Evolutionary conservation across 1,140 invertebrate species (phyloP).

Genomic region (Maniola jurtina): DNA sequence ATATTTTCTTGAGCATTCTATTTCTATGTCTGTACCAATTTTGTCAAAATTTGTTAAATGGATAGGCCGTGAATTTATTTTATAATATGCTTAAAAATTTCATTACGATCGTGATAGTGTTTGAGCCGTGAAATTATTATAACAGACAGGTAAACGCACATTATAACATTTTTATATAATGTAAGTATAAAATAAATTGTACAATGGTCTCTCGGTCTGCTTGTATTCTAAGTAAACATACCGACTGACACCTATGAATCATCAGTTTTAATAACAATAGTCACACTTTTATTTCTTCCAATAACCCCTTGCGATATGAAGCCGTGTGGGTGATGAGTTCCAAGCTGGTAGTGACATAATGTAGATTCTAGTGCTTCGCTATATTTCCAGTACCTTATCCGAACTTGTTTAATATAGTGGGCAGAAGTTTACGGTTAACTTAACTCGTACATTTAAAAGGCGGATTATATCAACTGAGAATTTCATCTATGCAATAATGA

Average conservation of each 20-base stretch:
- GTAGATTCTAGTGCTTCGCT: slow-evolving; percentile 12
- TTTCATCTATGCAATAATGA: background rate
- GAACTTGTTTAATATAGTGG: slow-evolving; percentile 11
- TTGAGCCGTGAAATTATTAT: too few relatives aligned
- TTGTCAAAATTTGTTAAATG: too few relatives aligned
- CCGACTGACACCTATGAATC: slow-evolving; percentile 41
- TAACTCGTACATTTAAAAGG: background rate
- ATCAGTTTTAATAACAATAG: slow-evolving; percentile 47
- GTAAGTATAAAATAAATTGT: background rate
- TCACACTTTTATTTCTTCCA: slow-evolving; percentile 28
- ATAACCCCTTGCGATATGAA: slow-evolving; percentile 13
- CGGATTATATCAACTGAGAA: background rate
- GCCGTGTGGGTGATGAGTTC: slow-evolving; percentile 28
- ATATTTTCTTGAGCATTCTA: too few relatives aligned
- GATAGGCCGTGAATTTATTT: background rate
- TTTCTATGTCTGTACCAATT: too few relatives aligned
- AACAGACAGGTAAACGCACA: too few relatives aligned
- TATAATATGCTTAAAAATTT: background rate
- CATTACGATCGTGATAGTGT: too few relatives aligned
- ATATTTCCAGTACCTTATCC: slow-evolving; percentile 20
- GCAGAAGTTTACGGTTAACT: slow-evolving; percentile 6
- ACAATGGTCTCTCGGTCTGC: background rate
- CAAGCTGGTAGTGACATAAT: slow-evolving; percentile 10
- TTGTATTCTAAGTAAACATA: slow-evolving; percentile 23
- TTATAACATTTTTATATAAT: too few relatives aligned